Base-by-base conservation (phyloP, 1,140 invertebrate genomes). In the Meloidogyne chitwoodi region DNA sequence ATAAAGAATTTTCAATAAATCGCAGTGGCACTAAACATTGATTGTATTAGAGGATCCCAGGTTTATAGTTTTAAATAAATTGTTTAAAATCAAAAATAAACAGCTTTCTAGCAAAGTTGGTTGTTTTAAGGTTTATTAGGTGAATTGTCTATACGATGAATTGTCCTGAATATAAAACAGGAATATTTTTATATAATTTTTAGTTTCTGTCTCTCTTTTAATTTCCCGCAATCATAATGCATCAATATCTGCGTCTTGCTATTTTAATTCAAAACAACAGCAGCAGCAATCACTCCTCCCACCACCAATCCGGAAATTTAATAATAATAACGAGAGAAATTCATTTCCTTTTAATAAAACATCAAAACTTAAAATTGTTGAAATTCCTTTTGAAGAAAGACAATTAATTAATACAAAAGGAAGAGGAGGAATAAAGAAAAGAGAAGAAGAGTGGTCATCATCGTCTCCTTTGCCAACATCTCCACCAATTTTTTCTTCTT, bases 181-280 rank as follows among this genome's bases (percentile, higher is more conserved):
- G 29, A n/a, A 27, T 16, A 14, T 34, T 16, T n/a, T 66, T 41
- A 6, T 68, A 24, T 26, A 34, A 8, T 27, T 61, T 73, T 64
- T 14, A 73, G 70, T 73, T 22, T 63, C 27, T n/a, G 70, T 73
- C 1, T 73, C 70, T 26, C 34, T 77, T 41, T 24, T 77, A 74
- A 48, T 77, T 19, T 72, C 63, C 31, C 76, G 76, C 24, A 68
- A 77, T 61, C 76, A 77, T 8, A 75, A 64, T 44, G 41, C 64
- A 29, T 62, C 64, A 41, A 44, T 77, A n/a, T 77, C 74, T 31
- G 76, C 76, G 16, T 77, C 76, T 62, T 77, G 76, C 22, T 73
- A 64, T 31, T 73, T 73, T 73, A 34, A 29, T 64, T 61, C 34
- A 26, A 38, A 29, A 12, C 27, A 31, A 27, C 41, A 71, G 44